These are phyloP conservation scores for Mesoligia furuncula DNA, from an alignment of 2,888 invertebrate species.

Conservation along the genomic window DNA sequence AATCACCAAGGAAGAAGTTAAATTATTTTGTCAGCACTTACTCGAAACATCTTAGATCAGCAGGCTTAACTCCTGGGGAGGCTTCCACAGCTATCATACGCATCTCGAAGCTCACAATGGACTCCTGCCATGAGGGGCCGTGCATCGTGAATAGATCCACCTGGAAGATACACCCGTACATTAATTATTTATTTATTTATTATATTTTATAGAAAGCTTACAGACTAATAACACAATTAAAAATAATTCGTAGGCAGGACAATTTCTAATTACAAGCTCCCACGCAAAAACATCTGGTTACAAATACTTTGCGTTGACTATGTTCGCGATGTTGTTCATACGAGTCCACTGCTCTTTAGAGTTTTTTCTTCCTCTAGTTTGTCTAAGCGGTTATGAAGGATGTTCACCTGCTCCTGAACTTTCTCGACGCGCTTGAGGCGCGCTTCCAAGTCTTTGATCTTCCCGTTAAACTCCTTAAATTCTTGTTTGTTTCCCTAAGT, in stretches of 20 bases:
- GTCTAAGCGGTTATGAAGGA: not conserved
- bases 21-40: constrained; percentile 71
- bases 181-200: no score
- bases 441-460: not conserved
- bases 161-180: constrained; percentile 65
- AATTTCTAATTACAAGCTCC: no score
- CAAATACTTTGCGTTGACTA: no score
- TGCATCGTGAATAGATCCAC: constrained; percentile 96
- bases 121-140: constrained; percentile 94
- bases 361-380: not conserved
- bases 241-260: no score
- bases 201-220: no score
- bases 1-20: no score
- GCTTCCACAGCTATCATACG: constrained; percentile 92
- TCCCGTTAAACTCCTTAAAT: no score
- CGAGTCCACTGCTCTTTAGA: no score
- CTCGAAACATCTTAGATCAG: constrained; percentile 91
- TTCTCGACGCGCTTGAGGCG: not conserved
- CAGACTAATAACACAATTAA: no score
- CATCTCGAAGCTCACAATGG: constrained; percentile 94
- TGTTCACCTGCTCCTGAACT: not conserved
- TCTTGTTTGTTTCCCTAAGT: no score
- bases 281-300: no score
- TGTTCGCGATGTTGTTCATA: no score
- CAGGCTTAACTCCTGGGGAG: constrained; percentile 89